Base-by-base conservation (phyloP, 37 sponge, comb jelly and placozoan genomes). In the Oopsacas minuta region DNA sequence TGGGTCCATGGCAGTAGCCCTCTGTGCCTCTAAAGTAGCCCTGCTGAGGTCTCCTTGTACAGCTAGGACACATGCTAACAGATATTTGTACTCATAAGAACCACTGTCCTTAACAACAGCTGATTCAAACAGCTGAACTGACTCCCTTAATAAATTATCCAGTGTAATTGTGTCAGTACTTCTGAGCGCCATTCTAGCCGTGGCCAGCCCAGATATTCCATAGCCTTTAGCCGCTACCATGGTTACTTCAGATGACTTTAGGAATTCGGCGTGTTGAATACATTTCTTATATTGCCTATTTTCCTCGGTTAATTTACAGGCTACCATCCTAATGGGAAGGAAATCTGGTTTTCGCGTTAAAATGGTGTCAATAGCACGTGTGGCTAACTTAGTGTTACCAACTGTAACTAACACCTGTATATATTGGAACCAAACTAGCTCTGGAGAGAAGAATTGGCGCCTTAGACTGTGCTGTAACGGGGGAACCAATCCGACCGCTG, bases 371-470 rank as follows among this genome's bases (percentile, higher is more conserved):
- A 61, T 25, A 34, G 75, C 75, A 3, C 75, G 20, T 25, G 30
- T 5, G 28, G 75, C 75, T 3, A 61, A 12, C 17, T 12, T 3
- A 3, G 5, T 7, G 17, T n/a, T 10, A 25, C 28, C 75, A 12
- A 25, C 1, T 25, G 75, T 3, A 25, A 61, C 75, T n/a, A 61
- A 61, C 75, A 61, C 75, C 75, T 61, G 32, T n/a, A 34, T 3
- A 34, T 20, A 61, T 34, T 61, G 75, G 5, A 61, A 34, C 75
- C 75, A 61, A 3, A 61, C 75, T 34, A 61, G 75, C 75, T 61
- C 75, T 34, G 20, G 75, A 34, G 75, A 61, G 75, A 61, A 61
- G 75, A 61, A 61, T 34, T 61, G 75, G 75, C 75, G 75, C 75
- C 75, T 10, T n/a, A 61, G 22, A 3, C 75, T 34, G 17, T 61